Conservation (phyloP, 2,888 invertebrate species). For the Melanophora roralis region DNA sequence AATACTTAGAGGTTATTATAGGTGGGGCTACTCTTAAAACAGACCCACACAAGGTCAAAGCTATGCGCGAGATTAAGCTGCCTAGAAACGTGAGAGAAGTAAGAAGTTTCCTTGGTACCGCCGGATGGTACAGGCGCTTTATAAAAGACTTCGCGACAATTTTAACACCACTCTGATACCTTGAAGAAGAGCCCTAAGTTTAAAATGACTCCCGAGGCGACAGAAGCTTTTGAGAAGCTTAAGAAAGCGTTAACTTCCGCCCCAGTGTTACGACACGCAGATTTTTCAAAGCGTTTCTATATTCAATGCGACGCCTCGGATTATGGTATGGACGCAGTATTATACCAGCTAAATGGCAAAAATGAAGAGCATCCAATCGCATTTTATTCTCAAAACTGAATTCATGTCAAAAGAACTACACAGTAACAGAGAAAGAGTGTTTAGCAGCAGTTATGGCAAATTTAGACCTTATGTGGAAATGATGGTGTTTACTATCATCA, state of each 20-base stretch:
- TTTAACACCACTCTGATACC: not conserved
- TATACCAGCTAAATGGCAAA: conserved; percentile 28
- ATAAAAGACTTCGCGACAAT: not conserved
- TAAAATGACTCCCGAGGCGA: not conserved
- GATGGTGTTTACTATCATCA: no score
- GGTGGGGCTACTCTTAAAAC: conserved; percentile 12
- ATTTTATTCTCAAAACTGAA: conserved; percentile 8
- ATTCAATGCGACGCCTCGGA: conserved; percentile 55
- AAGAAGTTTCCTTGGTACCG: not conserved
- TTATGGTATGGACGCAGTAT: conserved; percentile 27
- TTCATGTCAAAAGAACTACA: conserved; percentile 12
- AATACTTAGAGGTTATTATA: conserved; percentile 12
- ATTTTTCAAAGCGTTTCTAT: conserved; percentile 1
- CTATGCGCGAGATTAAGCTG: not conserved
- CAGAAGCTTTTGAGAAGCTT: not conserved
- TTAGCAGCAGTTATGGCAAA: conserved; percentile 2
- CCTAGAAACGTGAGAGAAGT: conserved; percentile 7
- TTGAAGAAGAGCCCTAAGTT: not conserved
- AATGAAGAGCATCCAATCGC: conserved; percentile 15
- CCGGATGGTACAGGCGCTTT: conserved; percentile 10
- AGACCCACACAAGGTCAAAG: not conserved
- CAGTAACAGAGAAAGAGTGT: conserved; percentile 33
- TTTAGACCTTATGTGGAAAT: not conserved
- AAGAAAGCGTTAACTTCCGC: conserved; percentile 25
- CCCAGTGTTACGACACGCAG: conserved; percentile 16